These are phyloP conservation scores for Puma concolor DNA, from an alignment of 2,113 vertebrate species.

Conservation along the genomic window DNA sequence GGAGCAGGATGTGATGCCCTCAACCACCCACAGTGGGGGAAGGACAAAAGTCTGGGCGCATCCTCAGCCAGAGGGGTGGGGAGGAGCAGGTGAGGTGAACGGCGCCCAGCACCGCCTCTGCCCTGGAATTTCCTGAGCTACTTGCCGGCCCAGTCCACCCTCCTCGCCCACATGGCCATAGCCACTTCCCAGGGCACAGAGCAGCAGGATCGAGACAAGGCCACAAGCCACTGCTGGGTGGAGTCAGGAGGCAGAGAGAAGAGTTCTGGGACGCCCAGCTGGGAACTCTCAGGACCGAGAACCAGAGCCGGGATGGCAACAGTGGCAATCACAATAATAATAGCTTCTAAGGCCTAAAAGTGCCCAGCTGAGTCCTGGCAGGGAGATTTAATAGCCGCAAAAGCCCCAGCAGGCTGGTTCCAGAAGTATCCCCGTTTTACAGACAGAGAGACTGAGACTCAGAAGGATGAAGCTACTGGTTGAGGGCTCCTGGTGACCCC, in stretches of 20 bases:
- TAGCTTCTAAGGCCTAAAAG: rapidly evolving
- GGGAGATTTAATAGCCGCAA: not conserved
- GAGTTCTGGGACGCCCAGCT: not conserved
- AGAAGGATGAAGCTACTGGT: not conserved
- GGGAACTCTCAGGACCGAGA: not conserved
- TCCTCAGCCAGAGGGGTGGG: not conserved
- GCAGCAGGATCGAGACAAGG: not conserved
- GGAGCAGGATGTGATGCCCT: not conserved
- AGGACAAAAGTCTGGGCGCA: not conserved
- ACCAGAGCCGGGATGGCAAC: not conserved
- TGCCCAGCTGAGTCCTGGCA: not conserved
- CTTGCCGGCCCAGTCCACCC: not conserved
- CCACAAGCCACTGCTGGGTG: too few species aligned
- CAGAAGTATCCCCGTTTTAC: not conserved
- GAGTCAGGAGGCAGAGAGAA: not conserved
- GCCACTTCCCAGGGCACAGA: not conserved
- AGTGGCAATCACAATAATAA: not conserved
- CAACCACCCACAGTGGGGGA: rapidly evolving
- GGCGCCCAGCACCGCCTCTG: not conserved
- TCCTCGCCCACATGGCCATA: not conserved
- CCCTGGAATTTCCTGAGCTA: not conserved
- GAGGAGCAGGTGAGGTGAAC: not conserved
- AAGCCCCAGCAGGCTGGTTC: not conserved
- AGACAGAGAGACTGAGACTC: not conserved
- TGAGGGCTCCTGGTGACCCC: not conserved